A percentile compares a stretch with the other conserved stretches of the same genome.
phyloP scores from a whole-genome alignment of 2,113 vertebrate genomes.

The Toxotes chatareus region DNA sequence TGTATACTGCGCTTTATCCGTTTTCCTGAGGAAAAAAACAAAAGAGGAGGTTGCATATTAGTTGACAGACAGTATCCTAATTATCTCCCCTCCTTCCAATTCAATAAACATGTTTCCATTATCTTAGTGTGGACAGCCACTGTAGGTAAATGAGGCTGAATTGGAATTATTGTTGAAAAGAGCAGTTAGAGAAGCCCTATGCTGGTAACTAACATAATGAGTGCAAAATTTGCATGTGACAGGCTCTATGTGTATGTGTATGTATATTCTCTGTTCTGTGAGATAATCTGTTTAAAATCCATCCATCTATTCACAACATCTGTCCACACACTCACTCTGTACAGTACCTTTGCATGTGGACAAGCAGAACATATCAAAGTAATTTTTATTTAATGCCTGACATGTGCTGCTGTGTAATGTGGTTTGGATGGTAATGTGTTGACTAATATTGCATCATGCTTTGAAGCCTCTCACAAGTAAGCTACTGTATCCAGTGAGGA shows the following conservation, averaged over 20 bases:
- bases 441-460: slow-evolving; percentile 63
- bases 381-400: slow-evolving; percentile 44
- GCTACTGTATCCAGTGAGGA: slow-evolving; percentile 37
- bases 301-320: not conserved
- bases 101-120: slow-evolving; percentile 61
- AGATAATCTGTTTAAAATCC: slow-evolving; percentile 20
- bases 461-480: slow-evolving; percentile 57
- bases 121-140: slow-evolving; percentile 56
- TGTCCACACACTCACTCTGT: not conserved
- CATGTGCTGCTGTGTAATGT: slow-evolving; percentile 28
- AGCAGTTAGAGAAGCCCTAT: slow-evolving; percentile 42
- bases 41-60: slow-evolving; percentile 41
- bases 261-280: not conserved
- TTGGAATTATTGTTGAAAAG: slow-evolving; percentile 65
- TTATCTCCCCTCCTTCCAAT: slow-evolving; percentile 56
- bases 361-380: slow-evolving; percentile 5
- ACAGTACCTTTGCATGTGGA: not conserved
- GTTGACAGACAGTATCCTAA: slow-evolving; percentile 50
- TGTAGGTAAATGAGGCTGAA: slow-evolving; percentile 62
- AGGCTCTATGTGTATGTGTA: not conserved
- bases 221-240: slow-evolving; percentile 42
- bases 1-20: slow-evolving; percentile 97
- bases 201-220: slow-evolving; percentile 56
- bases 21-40: slow-evolving; percentile 86
- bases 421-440: slow-evolving; percentile 27